Evolutionary conservation across 2,888 invertebrate species (phyloP).

Genomic region (Crossocerus cetratus): DNA sequence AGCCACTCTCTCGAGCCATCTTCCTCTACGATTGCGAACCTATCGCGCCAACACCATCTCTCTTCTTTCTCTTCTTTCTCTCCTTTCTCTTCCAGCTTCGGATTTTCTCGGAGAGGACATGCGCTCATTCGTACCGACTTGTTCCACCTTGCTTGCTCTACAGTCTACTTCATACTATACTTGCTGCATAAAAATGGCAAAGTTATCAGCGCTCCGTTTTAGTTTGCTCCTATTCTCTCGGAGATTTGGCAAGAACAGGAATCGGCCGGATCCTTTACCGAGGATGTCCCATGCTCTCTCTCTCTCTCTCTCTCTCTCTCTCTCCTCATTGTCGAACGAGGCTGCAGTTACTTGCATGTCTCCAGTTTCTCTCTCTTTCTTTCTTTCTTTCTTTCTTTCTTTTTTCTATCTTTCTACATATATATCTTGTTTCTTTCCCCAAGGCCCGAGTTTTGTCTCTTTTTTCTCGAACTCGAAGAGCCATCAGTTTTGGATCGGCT

Average conservation of each 20-base stretch:
- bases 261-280: constrained; percentile 13
- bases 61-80: too few relatives aligned
- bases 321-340: constrained; percentile 38
- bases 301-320: too few relatives aligned
- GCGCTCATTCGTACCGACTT: background rate
- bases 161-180: too few relatives aligned
- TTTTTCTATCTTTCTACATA: constrained; percentile 38
- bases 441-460: background rate
- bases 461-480: too few relatives aligned
- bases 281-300: constrained; percentile 13
- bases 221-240: too few relatives aligned
- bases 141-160: background rate
- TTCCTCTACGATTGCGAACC: constrained; percentile 12
- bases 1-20: constrained; percentile 20
- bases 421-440: constrained; percentile 29
- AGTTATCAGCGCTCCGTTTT: too few relatives aligned
- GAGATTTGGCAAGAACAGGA: too few relatives aligned
- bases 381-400: too few relatives aligned
- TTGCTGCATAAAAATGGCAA: too few relatives aligned
- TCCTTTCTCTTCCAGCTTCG: background rate
- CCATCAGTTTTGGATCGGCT: too few relatives aligned
- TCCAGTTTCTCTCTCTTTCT: constrained; percentile 33
- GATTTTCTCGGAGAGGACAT: constrained; percentile 9
- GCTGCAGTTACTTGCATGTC: constrained; percentile 49
- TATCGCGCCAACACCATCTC: constrained; percentile 3